Evolutionary conservation across 1,140 invertebrate species (phyloP), one percentile per base, ranked within the genome.

Genomic region (Procambarus virginalis): DNA sequence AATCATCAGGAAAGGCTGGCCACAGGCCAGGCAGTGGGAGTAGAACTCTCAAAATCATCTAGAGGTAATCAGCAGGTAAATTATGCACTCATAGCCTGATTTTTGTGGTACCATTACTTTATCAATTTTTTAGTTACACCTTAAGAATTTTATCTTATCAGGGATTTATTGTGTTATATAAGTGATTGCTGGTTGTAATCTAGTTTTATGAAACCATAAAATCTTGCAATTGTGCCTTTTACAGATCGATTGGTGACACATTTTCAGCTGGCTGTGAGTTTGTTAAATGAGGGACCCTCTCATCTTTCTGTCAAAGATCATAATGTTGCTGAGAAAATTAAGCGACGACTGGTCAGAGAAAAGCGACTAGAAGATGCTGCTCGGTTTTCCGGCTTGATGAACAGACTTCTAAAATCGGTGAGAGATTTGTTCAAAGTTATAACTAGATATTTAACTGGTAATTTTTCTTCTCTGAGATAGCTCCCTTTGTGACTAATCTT

Each of bases 261-360:
- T 77, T 89, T 89, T 64, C 79, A 75, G 14, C 70, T 89, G 49
- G 86, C 86, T n/a, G 68, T 89, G 12, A 73, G 51, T 83, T 64
- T 89, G 22, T 49, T 89, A 9, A 89, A 89, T 89, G 86, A 89
- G n/a, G 64, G 68, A 12, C 70, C 45, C 10, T 76, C 64, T 58
- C 51, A 55, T 48, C 58, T 60, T 46, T 49, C 51, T 3, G 8
- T 12, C 1, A 83, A 89, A 64, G 86, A 89, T 22, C 86, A 89
- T 55, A 89, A 89, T 77, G 86, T 89, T 45, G 86, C 79, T n/a
- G 86, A 89, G 55, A 89, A 82, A 45, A 89, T 89, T 4, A 82
- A 83, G 49, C 79, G 86, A n/a, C 79, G 86, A n/a, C 60, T 89
- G 80, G 86, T 60, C 20, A 45, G 79, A 10, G 80, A 89, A 55